These are phyloP conservation scores for Conops quadrifasciatus DNA, from an alignment of 2,888 invertebrate species.

Conservation along the genomic window DNA sequence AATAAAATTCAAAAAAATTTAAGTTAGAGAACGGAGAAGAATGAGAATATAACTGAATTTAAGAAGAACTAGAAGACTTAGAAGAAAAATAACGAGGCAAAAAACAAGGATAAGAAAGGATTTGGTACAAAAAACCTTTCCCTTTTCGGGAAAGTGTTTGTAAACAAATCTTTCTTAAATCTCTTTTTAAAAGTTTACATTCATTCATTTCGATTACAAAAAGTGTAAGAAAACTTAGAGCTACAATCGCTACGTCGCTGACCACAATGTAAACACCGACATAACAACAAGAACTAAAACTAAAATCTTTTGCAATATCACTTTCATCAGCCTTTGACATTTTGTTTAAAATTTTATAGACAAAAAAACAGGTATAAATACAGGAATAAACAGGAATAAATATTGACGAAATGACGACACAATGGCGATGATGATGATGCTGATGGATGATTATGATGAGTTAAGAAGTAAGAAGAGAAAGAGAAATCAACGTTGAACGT, in stretches of 20 bases:
- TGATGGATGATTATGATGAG: background rate
- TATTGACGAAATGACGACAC: constrained; percentile 23
- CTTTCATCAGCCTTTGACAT: constrained; percentile 1
- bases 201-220: background rate
- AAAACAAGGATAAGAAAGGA: too few relatives aligned
- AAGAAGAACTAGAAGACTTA: background rate
- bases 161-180: background rate
- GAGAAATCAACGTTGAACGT: background rate
- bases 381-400: constrained; percentile 19
- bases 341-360: constrained; percentile 13
- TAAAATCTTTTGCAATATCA: constrained; percentile 6
- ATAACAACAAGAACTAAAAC: too few relatives aligned
- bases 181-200: background rate
- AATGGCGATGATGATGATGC: background rate
- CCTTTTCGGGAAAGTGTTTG: background rate
- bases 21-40: background rate
- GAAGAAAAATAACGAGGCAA: too few relatives aligned
- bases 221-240: too few relatives aligned
- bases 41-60: background rate
- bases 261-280: too few relatives aligned
- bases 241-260: too few relatives aligned
- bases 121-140: background rate
- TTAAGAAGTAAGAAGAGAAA: background rate
- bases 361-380: constrained; percentile 27
- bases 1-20: too few relatives aligned